Conservation (phyloP, 2,113 vertebrate species). For the Drymodes brunneopygia region DNA sequence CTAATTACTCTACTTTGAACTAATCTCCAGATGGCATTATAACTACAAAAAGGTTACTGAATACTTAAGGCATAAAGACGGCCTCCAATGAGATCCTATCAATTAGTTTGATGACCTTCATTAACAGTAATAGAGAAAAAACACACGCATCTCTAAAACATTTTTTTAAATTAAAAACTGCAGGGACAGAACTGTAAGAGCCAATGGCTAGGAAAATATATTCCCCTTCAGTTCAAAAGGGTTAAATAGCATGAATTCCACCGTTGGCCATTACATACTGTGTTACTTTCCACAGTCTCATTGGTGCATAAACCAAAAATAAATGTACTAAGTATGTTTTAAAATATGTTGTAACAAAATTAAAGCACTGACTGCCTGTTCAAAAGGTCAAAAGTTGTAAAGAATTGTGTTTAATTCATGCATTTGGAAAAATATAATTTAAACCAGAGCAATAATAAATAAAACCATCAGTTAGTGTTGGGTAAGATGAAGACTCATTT, state of each 20-base stretch:
- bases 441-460: not conserved
- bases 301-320: not conserved
- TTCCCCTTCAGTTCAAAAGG: not conserved
- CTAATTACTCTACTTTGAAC: slow-evolving; percentile 43
- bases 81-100: slow-evolving; percentile 7
- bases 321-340: not conserved
- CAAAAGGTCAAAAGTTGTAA: not conserved
- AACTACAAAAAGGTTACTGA: slow-evolving; percentile 13
- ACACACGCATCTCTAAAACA: not conserved
- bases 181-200: not conserved
- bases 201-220: not conserved
- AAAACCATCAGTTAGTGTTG: not conserved
- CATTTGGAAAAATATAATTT: not conserved
- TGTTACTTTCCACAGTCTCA: not conserved
- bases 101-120: not conserved
- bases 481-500: not conserved
- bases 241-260: not conserved
- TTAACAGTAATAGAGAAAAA: slow-evolving; percentile 16
- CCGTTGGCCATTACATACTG: not conserved
- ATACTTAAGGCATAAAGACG: slow-evolving; percentile 11
- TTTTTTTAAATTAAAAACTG: not conserved
- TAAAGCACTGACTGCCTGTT: not conserved
- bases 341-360: not conserved
- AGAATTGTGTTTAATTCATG: not conserved
- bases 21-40: slow-evolving; percentile 25